Evolutionary conservation across 2,113 vertebrate genomes (phyloP).

Genomic region (Bufo gargarizans): DNA sequence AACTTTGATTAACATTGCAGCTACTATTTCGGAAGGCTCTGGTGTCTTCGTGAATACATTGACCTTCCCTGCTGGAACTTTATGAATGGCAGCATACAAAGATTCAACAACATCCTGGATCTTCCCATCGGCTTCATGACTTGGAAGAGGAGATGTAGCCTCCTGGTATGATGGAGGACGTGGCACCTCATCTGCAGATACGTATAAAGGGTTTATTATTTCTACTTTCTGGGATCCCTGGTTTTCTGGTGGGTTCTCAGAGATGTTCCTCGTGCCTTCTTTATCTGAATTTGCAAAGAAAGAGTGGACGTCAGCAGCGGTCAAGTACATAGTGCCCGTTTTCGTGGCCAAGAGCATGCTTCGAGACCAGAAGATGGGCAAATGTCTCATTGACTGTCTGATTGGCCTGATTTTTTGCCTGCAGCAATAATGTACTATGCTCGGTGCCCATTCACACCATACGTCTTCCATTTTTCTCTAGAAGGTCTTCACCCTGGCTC

Average conservation of each 20-base stretch:
- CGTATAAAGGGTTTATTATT: background rate
- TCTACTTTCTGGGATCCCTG: background rate
- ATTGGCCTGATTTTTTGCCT: no score
- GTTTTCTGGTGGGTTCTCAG: background rate
- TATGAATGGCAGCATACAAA: background rate
- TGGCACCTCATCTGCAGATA: background rate
- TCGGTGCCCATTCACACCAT: no score
- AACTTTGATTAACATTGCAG: background rate
- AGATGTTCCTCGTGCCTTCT: background rate
- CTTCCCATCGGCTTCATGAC: background rate
- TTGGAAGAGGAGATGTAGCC: no score
- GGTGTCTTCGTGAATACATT: no score
- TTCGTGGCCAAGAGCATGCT: no score
- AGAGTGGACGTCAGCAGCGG: background rate
- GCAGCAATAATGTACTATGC: no score
- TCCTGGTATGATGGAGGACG: background rate
- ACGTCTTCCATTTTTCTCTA: no score
- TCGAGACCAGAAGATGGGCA: no score
- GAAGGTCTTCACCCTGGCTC: no score
- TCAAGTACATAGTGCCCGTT: no score
- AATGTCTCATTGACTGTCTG: no score
- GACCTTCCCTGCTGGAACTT: background rate
- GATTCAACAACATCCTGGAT: background rate
- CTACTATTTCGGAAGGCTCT: background rate
- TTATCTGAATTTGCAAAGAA: background rate